Percentiles rank a stretch among this genome's conserved stretches.
Conservation (phyloP, 2,888 invertebrate genomes). For the Conops quadrifasciatus region DNA sequence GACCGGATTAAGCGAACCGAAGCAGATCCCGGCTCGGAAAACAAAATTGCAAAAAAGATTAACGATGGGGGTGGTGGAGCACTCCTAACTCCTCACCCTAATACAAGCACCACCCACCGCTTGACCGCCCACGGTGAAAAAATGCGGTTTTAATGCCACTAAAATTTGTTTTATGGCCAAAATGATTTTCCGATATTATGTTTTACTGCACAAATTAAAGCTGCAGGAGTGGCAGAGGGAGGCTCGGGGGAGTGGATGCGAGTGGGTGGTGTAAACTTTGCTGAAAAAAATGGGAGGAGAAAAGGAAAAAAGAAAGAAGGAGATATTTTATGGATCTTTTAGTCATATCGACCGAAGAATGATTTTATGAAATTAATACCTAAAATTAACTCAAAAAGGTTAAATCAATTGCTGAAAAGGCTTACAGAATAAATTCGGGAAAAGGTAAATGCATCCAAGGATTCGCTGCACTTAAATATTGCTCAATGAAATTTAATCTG, state of each 20-base stretch:
- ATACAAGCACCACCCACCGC: not conserved
- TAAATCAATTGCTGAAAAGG: no score
- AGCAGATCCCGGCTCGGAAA: not conserved
- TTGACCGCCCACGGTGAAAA: conserved; percentile 19
- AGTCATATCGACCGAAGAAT: no score
- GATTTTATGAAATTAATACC: no score
- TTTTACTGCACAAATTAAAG: conserved; percentile 4
- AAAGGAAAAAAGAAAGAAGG: not conserved
- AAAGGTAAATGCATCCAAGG: no score
- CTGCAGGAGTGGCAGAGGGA: not conserved
- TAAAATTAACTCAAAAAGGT: no score
- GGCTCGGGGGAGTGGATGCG: not conserved
- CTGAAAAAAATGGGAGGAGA: not conserved
- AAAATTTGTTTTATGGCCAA: conserved; percentile 19
- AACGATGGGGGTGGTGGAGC: not conserved
- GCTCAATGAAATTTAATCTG: no score
- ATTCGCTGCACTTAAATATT: no score
- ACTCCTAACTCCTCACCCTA: not conserved
- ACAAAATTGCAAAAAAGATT: no score
- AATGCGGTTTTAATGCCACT: conserved; percentile 26
- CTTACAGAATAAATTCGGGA: no score
- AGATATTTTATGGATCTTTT: no score
- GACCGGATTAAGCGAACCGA: conserved; percentile 16
- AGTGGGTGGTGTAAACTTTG: not conserved
- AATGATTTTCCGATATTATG: conserved; percentile 22